phyloP scores from a whole-genome alignment of 2,797 vertebrate genomes.

The Coranthus polyacanthus region DNA sequence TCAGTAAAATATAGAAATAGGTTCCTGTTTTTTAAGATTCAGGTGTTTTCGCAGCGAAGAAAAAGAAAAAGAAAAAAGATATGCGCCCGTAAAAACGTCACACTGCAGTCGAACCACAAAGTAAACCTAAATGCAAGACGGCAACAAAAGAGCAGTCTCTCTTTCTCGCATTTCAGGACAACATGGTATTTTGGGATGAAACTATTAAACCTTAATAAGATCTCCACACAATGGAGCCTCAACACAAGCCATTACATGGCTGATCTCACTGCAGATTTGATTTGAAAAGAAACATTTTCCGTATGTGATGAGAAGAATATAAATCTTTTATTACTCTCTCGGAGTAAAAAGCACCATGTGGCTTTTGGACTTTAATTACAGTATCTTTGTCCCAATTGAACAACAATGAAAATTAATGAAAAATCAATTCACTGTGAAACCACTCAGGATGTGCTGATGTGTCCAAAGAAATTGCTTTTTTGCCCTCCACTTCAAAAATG shows the following conservation, averaged over 20 bases:
- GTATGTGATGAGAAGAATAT: slow-evolving; percentile 67
- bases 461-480: slow-evolving; percentile 61
- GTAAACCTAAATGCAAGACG: slow-evolving; percentile 15
- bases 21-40: slow-evolving; percentile 15
- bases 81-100: slow-evolving; percentile 1
- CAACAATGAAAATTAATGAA: slow-evolving; percentile 69
- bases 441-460: slow-evolving; percentile 35
- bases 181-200: slow-evolving; percentile 58
- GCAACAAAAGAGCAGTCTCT: slow-evolving; percentile 3
- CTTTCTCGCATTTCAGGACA: slow-evolving; percentile 30
- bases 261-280: slow-evolving; percentile 66
- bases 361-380: slow-evolving; percentile 71
- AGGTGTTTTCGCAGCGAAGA: slow-evolving; percentile 5
- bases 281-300: slow-evolving; percentile 71
- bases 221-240: slow-evolving; percentile 48
- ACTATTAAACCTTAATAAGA: slow-evolving; percentile 73
- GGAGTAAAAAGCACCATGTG: slow-evolving; percentile 42
- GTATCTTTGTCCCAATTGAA: slow-evolving; percentile 59
- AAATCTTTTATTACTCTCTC: slow-evolving; percentile 76
- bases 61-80: slow-evolving; percentile 10
- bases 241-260: slow-evolving; percentile 53
- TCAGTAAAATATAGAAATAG: slow-evolving; percentile 6
- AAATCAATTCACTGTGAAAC: slow-evolving; percentile 63
- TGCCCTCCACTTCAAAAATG: slow-evolving; percentile 44
- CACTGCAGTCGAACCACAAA: slow-evolving; percentile 14